Percentiles rank a stretch among this genome's conserved stretches.
phyloP scores from a whole-genome alignment of 1,140 invertebrate species.

The Megathymus violae region DNA sequence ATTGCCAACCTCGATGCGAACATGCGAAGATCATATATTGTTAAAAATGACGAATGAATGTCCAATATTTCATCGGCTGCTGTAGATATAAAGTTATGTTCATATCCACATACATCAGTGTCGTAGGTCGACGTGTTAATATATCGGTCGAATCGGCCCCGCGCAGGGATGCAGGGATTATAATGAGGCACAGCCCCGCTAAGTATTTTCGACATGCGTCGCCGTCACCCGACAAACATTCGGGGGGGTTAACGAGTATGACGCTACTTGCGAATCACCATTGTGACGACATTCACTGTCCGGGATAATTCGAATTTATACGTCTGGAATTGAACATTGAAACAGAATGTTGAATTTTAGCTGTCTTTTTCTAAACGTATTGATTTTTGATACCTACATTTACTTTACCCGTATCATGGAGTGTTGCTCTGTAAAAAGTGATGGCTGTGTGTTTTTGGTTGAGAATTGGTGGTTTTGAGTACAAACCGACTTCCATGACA shows the following conservation, averaged over 20 bases:
- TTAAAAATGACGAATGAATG: no score
- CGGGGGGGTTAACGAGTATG: constrained; percentile 64
- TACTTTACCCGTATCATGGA: no score
- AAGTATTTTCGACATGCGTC: constrained; percentile 82
- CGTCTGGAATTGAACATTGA: background rate
- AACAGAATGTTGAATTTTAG: background rate
- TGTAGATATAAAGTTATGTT: no score
- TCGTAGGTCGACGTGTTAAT: constrained; percentile 67
- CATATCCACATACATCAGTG: constrained; percentile 48
- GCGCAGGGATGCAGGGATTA: constrained; percentile 67
- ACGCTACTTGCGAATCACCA: constrained; percentile 57
- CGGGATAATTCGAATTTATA: constrained; percentile 9
- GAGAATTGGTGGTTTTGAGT: no score
- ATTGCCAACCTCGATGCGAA: no score
- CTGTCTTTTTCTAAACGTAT: background rate
- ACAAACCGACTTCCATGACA: no score
- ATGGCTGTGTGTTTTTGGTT: no score
- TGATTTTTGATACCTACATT: no score
- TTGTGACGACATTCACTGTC: constrained; percentile 59
- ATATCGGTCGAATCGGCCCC: constrained; percentile 66
- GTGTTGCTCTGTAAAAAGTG: no score
- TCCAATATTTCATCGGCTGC: no score
- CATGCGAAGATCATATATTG: no score
- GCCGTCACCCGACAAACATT: constrained; percentile 80
- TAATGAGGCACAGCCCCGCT: constrained; percentile 79